Conservation (phyloP, 2,797 vertebrate genomes). For the Poecilia velifera region DNA sequence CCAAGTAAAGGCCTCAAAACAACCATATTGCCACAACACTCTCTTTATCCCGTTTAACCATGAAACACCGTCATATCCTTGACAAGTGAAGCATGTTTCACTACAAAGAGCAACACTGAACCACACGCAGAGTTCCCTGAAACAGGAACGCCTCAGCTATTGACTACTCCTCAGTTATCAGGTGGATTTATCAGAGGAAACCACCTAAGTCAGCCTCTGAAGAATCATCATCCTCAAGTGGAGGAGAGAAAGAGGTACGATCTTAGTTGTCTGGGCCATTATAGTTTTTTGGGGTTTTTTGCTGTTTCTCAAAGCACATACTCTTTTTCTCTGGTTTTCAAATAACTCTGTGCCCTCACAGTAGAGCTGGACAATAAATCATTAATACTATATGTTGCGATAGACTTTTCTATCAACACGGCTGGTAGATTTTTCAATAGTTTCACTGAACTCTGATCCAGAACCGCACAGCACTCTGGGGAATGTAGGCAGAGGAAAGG, state of each 20-base stretch:
- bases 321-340: not conserved
- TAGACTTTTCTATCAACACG: no score
- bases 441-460: no score
- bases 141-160: constrained; percentile 20
- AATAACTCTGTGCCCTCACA: not conserved
- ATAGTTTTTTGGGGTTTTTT: not conserved
- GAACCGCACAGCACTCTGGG: no score
- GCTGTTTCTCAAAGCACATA: not conserved
- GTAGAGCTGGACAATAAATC: no score
- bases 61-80: constrained; percentile 41
- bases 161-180: constrained; percentile 20
- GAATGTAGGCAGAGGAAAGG: no score
- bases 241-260: not conserved
- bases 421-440: no score
- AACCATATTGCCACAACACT: constrained; percentile 48
- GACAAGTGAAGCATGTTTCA: constrained; percentile 37
- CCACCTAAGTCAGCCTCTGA: not conserved
- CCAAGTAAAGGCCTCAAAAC: constrained; percentile 41
- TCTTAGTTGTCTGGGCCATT: not conserved
- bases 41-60: constrained; percentile 57
- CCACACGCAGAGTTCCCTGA: constrained; percentile 19
- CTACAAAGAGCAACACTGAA: constrained; percentile 12
- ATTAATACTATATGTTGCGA: no score
- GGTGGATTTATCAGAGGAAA: constrained; percentile 30
- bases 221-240: not conserved